These are phyloP conservation scores for Ia io DNA, from an alignment of 2,113 vertebrate genomes.

Conservation along the genomic window DNA sequence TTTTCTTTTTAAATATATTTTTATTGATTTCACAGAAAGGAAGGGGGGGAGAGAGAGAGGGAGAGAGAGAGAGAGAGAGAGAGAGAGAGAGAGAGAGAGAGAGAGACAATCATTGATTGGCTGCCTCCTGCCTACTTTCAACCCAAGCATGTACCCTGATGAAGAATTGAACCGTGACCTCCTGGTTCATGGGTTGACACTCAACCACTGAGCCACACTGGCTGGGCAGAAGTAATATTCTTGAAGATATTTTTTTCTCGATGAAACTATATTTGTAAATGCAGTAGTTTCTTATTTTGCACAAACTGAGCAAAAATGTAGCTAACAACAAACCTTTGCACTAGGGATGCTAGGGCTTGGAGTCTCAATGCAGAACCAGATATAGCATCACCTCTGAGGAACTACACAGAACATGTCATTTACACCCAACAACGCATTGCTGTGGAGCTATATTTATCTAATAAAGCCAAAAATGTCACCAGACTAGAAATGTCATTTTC, in stretches of 20 bases:
- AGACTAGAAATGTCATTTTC: background rate
- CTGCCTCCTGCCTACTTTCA: no score
- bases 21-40: no score
- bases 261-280: background rate
- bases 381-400: background rate
- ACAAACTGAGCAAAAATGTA: background rate
- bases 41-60: no score
- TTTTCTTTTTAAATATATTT: background rate
- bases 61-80: no score
- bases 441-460: background rate
- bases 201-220: no score
- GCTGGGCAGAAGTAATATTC: background rate
- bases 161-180: no score
- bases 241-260: background rate
- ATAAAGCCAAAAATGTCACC: background rate
- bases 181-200: no score
- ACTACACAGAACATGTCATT: background rate
- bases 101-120: no score
- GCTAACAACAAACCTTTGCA: background rate
- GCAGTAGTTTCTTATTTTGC: conserved; percentile 14
- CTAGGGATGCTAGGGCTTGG: background rate
- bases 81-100: no score
- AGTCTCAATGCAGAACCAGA: background rate
- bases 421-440: background rate
- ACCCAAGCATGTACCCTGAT: no score